Evolutionary conservation across 1,140 invertebrate species (phyloP), one percentile per base, ranked within the genome.

Genomic region (Ylistrum balloti): DNA sequence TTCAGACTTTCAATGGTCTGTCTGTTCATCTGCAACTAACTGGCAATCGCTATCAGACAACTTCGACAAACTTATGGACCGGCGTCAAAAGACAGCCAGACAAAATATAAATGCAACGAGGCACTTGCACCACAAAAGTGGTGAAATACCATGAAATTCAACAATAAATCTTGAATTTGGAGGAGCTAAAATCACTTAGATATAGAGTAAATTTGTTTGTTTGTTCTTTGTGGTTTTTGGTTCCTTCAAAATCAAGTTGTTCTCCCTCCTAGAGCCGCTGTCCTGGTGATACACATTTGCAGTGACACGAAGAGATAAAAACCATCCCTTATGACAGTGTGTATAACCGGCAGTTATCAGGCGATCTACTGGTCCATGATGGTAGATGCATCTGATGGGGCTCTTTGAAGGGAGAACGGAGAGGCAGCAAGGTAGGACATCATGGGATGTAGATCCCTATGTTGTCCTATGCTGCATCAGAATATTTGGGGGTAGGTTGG

Each of bases 101-200:
- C 86, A 85, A 91, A 86, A 88, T 90, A 91, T 91, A 91, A 91
- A 91, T 91, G 91, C 91, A 91, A 91, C 91, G 90, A 91, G 85
- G 45, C 89, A 88, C 86, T 86, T 33, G 85, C 86, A 89, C 88
- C 86, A 89, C 41, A 89, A 86, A 86, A 89, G 86, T 33, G 28
- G 48, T 89, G 88, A 85, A 85, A 89, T 89, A 89, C 86, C 88
- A 89, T 86, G 86, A 89, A 89, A 89, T 87, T 87, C 33, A 87
- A 87, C 35, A 87, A 87, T 34, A 87, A 87, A 87, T 33, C 35
- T 20, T 35, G 35, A 87, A 35, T 35, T 35, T 87, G 33, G 33
- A 87, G 33, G 20, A 35, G 56, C 56, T 28, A 28, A 74, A 74
- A 74, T 74, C 56, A 74, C n/a, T n/a, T n/a, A 74, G 56, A 74